phyloP scores from a whole-genome alignment of 2,797 vertebrate species.

The Poecilia velifera region DNA sequence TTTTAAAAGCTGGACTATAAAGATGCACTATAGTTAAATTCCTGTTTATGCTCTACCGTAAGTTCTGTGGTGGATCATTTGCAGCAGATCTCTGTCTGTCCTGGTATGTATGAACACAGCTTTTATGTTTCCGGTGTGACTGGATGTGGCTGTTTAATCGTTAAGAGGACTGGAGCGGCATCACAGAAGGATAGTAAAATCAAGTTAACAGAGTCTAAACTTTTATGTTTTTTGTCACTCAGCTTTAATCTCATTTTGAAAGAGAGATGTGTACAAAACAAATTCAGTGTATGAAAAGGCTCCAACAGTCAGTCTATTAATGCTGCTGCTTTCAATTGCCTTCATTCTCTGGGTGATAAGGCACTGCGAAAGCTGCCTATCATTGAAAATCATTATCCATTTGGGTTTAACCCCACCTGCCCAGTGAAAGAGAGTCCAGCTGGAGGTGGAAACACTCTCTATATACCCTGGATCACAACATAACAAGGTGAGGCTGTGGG shows the following conservation, averaged over 20 bases:
- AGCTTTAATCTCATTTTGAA: background rate
- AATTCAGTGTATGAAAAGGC: background rate
- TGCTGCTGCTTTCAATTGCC: background rate
- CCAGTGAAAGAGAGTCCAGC: background rate
- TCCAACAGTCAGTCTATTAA: background rate
- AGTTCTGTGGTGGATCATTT: background rate
- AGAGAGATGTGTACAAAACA: background rate
- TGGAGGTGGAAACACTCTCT: background rate
- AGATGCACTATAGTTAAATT: background rate
- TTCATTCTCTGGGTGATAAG: background rate
- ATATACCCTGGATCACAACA: background rate
- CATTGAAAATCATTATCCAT: background rate
- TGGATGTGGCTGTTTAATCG: background rate
- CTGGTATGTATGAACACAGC: background rate
- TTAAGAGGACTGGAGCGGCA: background rate
- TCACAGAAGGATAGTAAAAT: background rate
- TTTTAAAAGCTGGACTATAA: constrained; percentile 6
- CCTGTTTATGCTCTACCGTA: background rate
- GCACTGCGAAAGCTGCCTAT: background rate
- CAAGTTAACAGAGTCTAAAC: background rate
- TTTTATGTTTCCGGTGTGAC: background rate
- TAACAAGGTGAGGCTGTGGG: background rate
- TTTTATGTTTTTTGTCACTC: background rate
- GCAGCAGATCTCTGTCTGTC: background rate
- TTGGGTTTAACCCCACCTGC: background rate